phyloP scores from a whole-genome alignment of 2,888 invertebrate genomes.

The Spisula subtruncata region DNA sequence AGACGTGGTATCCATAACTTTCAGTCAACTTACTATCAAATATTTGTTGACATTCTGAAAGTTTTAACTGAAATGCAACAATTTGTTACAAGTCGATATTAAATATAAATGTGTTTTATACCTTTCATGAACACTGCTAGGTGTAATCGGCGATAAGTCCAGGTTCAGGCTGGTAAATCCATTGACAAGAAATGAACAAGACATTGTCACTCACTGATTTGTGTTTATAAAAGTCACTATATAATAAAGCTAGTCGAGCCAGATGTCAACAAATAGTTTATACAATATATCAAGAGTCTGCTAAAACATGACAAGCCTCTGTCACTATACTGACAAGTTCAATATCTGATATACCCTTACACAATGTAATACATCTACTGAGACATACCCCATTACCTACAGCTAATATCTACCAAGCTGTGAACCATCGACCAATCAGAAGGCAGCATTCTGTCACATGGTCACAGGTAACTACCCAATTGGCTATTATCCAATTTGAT shows the following conservation, averaged over 20 bases:
- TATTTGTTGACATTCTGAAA: not conserved
- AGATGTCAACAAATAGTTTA: slow-evolving; percentile 6
- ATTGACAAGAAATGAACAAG: slow-evolving; percentile 64
- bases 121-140: slow-evolving; percentile 55
- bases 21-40: too few relatives aligned
- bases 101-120: slow-evolving; percentile 28
- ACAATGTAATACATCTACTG: slow-evolving; percentile 45
- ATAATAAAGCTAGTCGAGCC: not conserved
- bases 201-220: slow-evolving; percentile 35
- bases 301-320: slow-evolving; percentile 44
- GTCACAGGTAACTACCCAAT: slow-evolving; percentile 43
- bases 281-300: slow-evolving; percentile 48
- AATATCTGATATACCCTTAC: slow-evolving; percentile 30
- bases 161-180: slow-evolving; percentile 64
- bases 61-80: not conserved
- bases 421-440: slow-evolving; percentile 49
- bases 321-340: slow-evolving; percentile 38
- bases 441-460: slow-evolving; percentile 45
- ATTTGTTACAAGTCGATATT: not conserved
- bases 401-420: slow-evolving; percentile 23
- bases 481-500: slow-evolving; percentile 50
- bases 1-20: too few relatives aligned
- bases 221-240: not conserved
- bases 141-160: slow-evolving; percentile 69
- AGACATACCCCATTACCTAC: slow-evolving; percentile 22